Conservation (phyloP, 2,113 vertebrate genomes). For the Gnathonemus longibarbis region DNA sequence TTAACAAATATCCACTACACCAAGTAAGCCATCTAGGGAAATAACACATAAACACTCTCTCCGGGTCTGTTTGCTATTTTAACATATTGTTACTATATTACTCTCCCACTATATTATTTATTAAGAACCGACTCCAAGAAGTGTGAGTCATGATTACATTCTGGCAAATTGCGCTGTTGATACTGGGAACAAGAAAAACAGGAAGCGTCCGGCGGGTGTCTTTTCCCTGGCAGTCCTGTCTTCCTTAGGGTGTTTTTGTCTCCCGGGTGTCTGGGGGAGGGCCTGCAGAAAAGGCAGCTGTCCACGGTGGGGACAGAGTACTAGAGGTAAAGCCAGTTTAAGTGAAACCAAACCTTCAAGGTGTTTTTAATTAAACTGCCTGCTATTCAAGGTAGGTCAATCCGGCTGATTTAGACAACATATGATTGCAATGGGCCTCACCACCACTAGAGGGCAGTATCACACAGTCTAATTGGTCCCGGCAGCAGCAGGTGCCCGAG, state of each 20-base stretch:
- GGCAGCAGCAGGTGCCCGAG: background rate
- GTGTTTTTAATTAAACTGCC: background rate
- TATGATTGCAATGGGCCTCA: background rate
- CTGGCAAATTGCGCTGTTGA: background rate
- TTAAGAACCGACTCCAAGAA: background rate
- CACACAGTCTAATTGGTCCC: constrained; percentile 16
- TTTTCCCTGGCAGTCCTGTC: background rate
- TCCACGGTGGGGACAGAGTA: constrained; percentile 57
- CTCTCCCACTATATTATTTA: background rate
- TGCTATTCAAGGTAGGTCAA: background rate
- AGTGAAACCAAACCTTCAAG: background rate
- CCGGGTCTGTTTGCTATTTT: background rate
- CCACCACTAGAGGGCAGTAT: constrained; percentile 43
- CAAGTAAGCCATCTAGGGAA: background rate
- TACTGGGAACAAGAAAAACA: background rate
- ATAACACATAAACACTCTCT: background rate
- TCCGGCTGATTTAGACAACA: background rate
- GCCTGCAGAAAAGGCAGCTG: constrained; percentile 56
- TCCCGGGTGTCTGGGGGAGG: constrained; percentile 60
- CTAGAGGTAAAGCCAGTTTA: constrained; percentile 54
- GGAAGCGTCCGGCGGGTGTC: background rate
- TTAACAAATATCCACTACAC: background rate
- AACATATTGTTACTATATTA: background rate
- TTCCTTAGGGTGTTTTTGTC: constrained; percentile 58
- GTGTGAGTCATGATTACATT: background rate